A percentile compares a stretch with the other conserved stretches of the same genome.
Evolutionary conservation across 2,888 invertebrate genomes (phyloP).

Genomic region (Amiota communis): DNA sequence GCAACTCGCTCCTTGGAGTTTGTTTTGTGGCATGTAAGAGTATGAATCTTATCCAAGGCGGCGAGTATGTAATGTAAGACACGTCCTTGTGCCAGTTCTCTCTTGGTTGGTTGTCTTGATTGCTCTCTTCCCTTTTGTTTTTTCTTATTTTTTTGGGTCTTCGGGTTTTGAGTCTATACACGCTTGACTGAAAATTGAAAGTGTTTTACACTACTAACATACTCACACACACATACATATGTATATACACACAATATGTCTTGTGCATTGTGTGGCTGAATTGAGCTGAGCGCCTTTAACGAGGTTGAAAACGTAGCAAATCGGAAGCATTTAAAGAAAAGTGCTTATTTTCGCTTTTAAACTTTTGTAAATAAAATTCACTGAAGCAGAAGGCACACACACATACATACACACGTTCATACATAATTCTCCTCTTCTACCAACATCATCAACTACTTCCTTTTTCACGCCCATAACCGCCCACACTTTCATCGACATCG

Average conservation of each 20-base stretch:
- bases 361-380: conserved; percentile 25
- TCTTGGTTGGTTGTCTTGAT: conserved; percentile 46
- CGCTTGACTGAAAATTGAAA: conserved; percentile 63
- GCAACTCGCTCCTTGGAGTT: too few species aligned
- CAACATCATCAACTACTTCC: too few species aligned
- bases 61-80: conserved; percentile 15
- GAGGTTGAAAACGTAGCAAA: neutral
- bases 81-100: conserved; percentile 65
- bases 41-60: neutral
- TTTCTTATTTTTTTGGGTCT: conserved; percentile 31
- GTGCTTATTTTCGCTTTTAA: conserved; percentile 30
- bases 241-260: neutral
- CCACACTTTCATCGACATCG: neutral
- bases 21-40: too few species aligned
- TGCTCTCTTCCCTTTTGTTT: conserved; percentile 24
- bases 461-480: neutral
- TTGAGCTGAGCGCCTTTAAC: too few species aligned
- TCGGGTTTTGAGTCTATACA: conserved; percentile 33
- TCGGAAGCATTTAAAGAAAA: conserved; percentile 25
- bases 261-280: neutral
- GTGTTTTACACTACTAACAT: conserved; percentile 44
- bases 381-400: conserved; percentile 9
- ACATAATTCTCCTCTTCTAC: too few species aligned
- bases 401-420: neutral
- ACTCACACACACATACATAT: neutral